Evolutionary conservation across 2,888 invertebrate species (phyloP).

Genomic region (Cecidostiba fungosa): DNA sequence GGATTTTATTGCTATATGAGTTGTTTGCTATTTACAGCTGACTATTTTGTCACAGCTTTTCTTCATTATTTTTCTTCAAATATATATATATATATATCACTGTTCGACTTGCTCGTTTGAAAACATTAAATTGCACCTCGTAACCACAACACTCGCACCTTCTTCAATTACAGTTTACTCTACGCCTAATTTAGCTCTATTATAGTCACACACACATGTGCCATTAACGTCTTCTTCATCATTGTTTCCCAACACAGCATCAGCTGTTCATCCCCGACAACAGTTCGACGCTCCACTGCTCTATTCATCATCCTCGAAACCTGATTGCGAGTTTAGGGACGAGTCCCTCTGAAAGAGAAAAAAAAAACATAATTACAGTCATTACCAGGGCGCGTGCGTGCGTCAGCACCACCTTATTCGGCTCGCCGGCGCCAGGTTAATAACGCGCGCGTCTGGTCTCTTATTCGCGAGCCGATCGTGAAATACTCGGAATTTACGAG

Average conservation of each 20-base stretch:
- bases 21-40: too few relatives aligned
- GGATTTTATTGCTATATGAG: too few relatives aligned
- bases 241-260: not conserved
- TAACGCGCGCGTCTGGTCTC: not conserved
- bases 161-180: too few relatives aligned
- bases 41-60: too few relatives aligned
- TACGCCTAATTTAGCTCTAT: too few relatives aligned
- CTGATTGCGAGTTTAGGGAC: not conserved
- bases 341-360: not conserved
- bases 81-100: too few relatives aligned
- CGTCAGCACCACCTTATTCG: not conserved
- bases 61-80: too few relatives aligned
- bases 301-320: not conserved
- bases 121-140: too few relatives aligned
- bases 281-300: not conserved
- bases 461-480: constrained; percentile 2
- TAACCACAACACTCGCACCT: too few relatives aligned
- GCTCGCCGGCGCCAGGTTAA: constrained; percentile 4
- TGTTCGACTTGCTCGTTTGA: too few relatives aligned
- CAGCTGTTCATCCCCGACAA: not conserved
- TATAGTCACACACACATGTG: too few relatives aligned
- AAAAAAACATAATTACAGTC: not conserved
- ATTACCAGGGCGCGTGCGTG: not conserved
- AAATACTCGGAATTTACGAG: constrained; percentile 9
- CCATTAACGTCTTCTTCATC: too few relatives aligned